These are phyloP conservation scores for Osmerus mordax DNA, from an alignment of 2,113 vertebrate genomes.

Conservation along the genomic window DNA sequence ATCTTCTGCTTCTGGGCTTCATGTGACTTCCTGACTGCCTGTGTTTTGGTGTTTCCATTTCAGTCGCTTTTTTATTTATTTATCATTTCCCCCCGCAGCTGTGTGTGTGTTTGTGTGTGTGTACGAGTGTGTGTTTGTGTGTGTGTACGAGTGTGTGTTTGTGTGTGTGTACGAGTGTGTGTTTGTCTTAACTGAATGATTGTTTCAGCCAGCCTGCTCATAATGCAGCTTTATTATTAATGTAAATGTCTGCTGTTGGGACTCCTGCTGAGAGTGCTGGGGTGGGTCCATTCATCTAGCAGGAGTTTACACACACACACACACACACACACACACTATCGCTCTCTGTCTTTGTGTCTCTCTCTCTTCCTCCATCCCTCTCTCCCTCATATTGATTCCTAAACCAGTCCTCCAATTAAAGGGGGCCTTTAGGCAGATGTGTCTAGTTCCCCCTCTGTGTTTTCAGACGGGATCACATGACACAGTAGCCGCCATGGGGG, in stretches of 20 bases:
- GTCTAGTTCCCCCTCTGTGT: neutral
- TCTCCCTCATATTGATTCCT: neutral
- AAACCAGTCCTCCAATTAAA: constrained; percentile 7
- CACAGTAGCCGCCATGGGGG: neutral
- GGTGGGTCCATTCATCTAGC: neutral
- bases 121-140: neutral
- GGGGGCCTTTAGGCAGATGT: neutral
- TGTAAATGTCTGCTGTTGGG: constrained; percentile 8
- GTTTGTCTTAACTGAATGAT: neutral
- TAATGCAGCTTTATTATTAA: constrained; percentile 1
- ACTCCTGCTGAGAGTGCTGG: constrained; percentile 6
- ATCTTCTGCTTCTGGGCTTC: neutral
- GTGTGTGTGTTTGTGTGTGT: constrained; percentile 9
- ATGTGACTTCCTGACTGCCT: neutral
- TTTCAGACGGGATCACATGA: neutral
- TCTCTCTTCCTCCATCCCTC: too few relatives aligned
- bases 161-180: neutral
- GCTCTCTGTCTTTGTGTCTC: too few relatives aligned
- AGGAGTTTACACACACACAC: neutral
- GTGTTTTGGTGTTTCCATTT: neutral
- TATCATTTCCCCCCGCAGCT: neutral
- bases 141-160: neutral
- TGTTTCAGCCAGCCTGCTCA: constrained; percentile 1
- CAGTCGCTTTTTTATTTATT: neutral
- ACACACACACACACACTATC: constrained; percentile 1